Evolutionary conservation across 1,140 invertebrate genomes (phyloP).

Genomic region (Tetramorium alpestre): DNA sequence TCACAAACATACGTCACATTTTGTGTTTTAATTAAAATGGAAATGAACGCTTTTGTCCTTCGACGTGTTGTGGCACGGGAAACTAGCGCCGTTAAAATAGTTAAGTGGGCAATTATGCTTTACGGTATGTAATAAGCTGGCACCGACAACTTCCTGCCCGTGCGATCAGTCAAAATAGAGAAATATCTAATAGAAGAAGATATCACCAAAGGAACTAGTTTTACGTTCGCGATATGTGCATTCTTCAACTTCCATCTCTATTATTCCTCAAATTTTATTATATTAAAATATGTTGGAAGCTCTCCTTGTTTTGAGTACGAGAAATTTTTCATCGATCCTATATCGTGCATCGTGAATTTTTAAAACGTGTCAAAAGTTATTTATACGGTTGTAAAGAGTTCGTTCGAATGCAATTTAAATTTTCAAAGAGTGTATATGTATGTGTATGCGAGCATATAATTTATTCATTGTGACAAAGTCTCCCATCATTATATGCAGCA

Average conservation of each 20-base stretch:
- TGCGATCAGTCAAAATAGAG: constrained; percentile 27
- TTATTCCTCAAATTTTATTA: background rate
- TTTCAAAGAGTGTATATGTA: no score
- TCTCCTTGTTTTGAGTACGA: background rate
- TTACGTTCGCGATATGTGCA: background rate
- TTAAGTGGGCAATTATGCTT: constrained; percentile 42
- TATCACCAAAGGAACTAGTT: background rate
- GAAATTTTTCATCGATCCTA: background rate
- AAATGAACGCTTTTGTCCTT: constrained; percentile 1
- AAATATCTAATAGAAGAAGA: background rate
- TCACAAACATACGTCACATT: background rate
- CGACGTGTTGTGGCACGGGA: background rate
- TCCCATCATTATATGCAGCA: background rate
- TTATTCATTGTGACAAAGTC: background rate
- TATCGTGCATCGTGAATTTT: background rate
- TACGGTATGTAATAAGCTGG: constrained; percentile 40
- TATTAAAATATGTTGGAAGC: background rate
- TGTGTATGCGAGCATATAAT: background rate
- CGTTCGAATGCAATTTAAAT: background rate
- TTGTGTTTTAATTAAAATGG: constrained; percentile 22
- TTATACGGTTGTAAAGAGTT: background rate
- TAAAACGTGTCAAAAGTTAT: background rate
- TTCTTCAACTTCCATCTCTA: background rate
- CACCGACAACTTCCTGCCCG: constrained; percentile 25
- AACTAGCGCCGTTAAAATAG: constrained; percentile 40